Evolutionary conservation across 2,113 vertebrate genomes (phyloP).

Genomic region (Trochalopteron elliotii): DNA sequence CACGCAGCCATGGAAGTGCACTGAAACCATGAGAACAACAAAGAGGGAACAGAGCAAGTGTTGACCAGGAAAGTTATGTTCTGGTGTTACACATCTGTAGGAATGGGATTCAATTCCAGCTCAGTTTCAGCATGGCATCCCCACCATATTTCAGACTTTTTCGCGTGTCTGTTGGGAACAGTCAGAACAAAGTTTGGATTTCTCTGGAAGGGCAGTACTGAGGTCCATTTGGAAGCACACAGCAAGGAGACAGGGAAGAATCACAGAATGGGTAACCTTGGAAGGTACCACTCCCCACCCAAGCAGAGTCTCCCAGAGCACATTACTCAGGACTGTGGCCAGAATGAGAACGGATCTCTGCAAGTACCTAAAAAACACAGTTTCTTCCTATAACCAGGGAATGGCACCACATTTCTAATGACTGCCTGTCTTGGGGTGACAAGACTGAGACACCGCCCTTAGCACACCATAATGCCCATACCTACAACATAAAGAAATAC

Average conservation of each 20-base stretch:
- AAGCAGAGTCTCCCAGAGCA: not conserved
- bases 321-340: not conserved
- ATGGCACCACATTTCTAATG: not conserved
- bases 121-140: not conserved
- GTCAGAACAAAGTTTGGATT: not conserved
- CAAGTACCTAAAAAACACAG: not conserved
- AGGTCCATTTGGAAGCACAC: not conserved
- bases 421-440: not conserved
- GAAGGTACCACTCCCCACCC: not conserved
- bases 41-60: not conserved
- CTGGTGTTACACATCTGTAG: not conserved
- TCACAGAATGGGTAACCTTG: accelerated
- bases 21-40: accelerated
- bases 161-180: not conserved
- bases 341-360: not conserved
- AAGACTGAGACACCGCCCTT: accelerated
- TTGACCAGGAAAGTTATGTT: not conserved
- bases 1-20: not conserved
- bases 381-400: not conserved
- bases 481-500: not conserved
- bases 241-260: not conserved
- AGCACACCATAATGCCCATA: not conserved
- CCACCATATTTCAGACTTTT: not conserved
- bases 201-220: not conserved
- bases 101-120: not conserved